Evolutionary conservation across 2,888 invertebrate genomes (phyloP), one percentile per base, ranked within the genome.

Genomic region (Ormyrus thymus): DNA sequence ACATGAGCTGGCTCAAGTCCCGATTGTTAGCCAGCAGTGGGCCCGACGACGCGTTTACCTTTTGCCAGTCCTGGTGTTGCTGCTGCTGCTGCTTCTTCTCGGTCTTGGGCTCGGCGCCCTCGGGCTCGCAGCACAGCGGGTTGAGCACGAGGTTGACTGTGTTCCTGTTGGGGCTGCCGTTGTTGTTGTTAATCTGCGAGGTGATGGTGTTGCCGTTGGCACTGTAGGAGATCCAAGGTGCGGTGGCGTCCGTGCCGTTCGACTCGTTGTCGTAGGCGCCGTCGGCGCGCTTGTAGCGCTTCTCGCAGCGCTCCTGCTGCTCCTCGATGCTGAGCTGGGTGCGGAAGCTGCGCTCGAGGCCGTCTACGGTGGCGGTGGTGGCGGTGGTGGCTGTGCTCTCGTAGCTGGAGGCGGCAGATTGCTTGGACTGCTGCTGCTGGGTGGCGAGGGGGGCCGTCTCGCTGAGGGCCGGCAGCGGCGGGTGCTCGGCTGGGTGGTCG

Each of bases 211-310:
- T 53, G 43, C 72, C 78, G 62, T 77, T 72, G 72, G 76, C 59
- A 43, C 61, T 61, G 68, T 76, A 76, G 6, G 79, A 66, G 9
- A 76, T 10, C 79, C 76, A 79, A n/a, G 79, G 76, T 7, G 53
- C 55, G 62, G 62, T 59, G 65, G 46, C 50, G 50, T 51, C 61
- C n/a, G n/a, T 15, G 69, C 51, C 64, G 74, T 62, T 29, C n/a
- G n/a, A 7, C 56, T 56, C 9, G 48, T 29, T 29, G 29, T 29
- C 29, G 29, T 29, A 29, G 65, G 7, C 43, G 51, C 51, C 45
- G 45, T 59, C 79, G 8, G 87, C 84, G 10, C 87, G 85, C 78
- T 90, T 89, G 85, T 87, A 88, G 50, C 89, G 87, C 73, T 90
- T 90, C 71, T 79, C 68, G 55, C 55, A 46, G 61, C 74, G 51